Base-by-base conservation (phyloP, 2,113 vertebrate species). In the Apteryx mantelli region DNA sequence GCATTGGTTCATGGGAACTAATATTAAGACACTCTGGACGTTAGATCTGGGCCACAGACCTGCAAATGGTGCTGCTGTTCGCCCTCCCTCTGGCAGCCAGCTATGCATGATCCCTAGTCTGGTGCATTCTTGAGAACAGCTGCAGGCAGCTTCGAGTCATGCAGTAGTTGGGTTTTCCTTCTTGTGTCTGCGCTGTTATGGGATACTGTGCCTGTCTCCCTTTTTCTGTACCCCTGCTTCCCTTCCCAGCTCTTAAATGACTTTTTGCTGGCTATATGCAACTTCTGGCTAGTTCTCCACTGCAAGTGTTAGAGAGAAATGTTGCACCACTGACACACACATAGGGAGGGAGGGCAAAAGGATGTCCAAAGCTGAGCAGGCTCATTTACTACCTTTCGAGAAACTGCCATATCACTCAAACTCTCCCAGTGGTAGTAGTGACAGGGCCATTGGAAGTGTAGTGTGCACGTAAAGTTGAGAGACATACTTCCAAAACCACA, bases 61-160 rank as follows among this genome's bases (percentile, higher is more conserved):
- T 34, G 48, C 26, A 20, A 46, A 52, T 42, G 26, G 6, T 76
- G 48, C 56, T 89, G 56, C 61, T 79, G 7, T 94, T 89, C 24
- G 52, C 91, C 73, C 22, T 48, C 22, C 63, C 50, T 82, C 36
- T 42, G 60, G 20, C 26, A 68, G 28, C 36, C 66, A 93, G 66
- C 65, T 91, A 68, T 91, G 71, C 20, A 6, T 32, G 13, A 66
- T 80, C 3, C 0, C 48, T 76, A 87, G 11, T 85, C 66, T 76
- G 16, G 9, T 16, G 19, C 73, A 7, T 55, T 92, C 64, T 32
- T 87, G 42, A 64, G 21, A 93, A 65, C 70, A 91, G 78, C 75
- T 95, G 71, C 55, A 75, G 60, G 22, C 50, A 83, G 63, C 21
- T 89, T 89, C 82, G 82, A 30, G 84, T 79, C 65, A 52, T 76